Conservation (phyloP, 2,888 invertebrate genomes). For the Cosmia pyralina region DNA sequence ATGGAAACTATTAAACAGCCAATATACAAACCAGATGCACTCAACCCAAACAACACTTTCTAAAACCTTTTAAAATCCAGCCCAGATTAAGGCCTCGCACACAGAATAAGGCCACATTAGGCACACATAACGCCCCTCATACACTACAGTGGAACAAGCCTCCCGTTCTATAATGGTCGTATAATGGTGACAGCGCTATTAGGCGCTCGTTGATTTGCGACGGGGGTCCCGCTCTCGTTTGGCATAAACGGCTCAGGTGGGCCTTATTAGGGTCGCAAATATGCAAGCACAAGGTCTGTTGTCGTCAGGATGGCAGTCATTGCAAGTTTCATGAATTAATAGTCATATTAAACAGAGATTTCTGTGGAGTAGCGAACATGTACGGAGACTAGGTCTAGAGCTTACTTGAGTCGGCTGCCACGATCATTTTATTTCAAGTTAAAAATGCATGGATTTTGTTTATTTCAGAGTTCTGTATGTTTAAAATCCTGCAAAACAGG, state of each 20-base stretch:
- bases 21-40: conserved; percentile 45
- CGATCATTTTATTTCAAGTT: neutral
- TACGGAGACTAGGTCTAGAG: neutral
- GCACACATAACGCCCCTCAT: conserved; percentile 68
- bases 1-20: conserved; percentile 17
- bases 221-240: conserved; percentile 61
- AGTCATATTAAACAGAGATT: conserved; percentile 44
- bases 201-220: conserved; percentile 66
- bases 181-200: conserved; percentile 73
- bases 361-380: conserved; percentile 7
- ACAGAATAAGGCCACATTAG: conserved; percentile 66
- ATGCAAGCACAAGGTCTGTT: conserved; percentile 50
- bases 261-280: conserved; percentile 66
- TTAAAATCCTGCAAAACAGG: too few relatives aligned
- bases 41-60: conserved; percentile 56
- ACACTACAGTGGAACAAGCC: conserved; percentile 70
- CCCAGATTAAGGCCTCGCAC: conserved; percentile 58
- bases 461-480: too few relatives aligned
- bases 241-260: conserved; percentile 63
- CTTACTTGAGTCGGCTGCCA: neutral
- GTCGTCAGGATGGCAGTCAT: conserved; percentile 52
- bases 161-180: conserved; percentile 71
- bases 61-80: conserved; percentile 59
- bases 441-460: too few relatives aligned
- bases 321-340: conserved; percentile 41